Evolutionary conservation across 2,888 invertebrate genomes (phyloP), one percentile per base, ranked within the genome.

Genomic region (Himalopsyche anomala): DNA sequence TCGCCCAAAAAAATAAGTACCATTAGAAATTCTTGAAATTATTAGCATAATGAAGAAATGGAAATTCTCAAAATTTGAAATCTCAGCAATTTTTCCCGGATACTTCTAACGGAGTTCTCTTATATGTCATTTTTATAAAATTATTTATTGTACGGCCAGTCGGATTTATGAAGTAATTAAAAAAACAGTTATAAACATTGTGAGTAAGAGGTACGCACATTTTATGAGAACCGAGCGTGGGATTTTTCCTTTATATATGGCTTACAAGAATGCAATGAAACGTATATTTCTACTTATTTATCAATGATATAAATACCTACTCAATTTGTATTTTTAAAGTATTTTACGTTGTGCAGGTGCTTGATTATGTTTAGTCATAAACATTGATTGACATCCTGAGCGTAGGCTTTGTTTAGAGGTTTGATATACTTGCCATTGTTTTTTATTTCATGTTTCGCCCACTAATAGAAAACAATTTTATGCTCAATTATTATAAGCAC

Each of bases 291-390:
- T 62, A 62, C 11, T 62, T 28, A 62, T 19, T n/a, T 15, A 62
- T 62, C 11, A 62, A 51, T 51, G 15, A 15, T 51, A 51, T 51
- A 15, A 15, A 51, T 51, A 51, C 51, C 51, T 62, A 62, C 9
- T 62, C 28, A 19, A 28, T 62, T 62, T 28, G n/a, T 19, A 19
- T 9, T 62, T 62, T 62, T 62, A 6, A 62, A 62, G 11, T 62
- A 62, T 19, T 62, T 56, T 19, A 62, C n/a, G 19, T n/a, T 62
- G 62, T 62, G 19, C 62, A 62, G 62, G 62, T 62, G 62, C 62
- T 62, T 15, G 62, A 19, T 62, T 62, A 3, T 62, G 62, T 62
- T 51, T 62, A 62, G 62, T 62, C 62, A 62, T 62, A 19, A 19
- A 62, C n/a, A 4, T n/a, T 19, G 62, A 62, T 62, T 62, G 62